Percentiles rank a stretch among this genome's conserved stretches.
Conservation (phyloP, 2,888 invertebrate species). For the Amphipoea lucens region DNA sequence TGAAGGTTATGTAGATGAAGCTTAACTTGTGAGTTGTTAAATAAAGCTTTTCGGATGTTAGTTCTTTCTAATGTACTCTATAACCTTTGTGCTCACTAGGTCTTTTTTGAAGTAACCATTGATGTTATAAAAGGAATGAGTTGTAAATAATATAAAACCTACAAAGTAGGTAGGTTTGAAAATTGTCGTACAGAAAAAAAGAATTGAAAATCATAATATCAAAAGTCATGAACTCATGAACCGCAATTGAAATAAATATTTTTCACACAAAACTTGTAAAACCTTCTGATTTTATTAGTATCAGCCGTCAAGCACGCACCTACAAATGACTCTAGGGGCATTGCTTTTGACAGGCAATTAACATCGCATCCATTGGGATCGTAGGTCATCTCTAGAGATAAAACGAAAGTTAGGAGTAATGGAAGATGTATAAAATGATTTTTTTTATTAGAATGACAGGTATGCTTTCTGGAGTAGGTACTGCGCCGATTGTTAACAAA, state of each 20-base stretch:
- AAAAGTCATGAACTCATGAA: neutral
- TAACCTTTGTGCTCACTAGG: too few species aligned
- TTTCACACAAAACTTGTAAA: slow-evolving; percentile 1
- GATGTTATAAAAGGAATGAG: neutral
- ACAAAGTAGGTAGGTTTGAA: neutral
- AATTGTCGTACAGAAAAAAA: neutral
- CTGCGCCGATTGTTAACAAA: neutral
- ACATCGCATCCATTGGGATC: slow-evolving; percentile 71
- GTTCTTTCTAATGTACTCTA: neutral
- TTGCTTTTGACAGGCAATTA: slow-evolving; percentile 77
- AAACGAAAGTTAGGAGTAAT: slow-evolving; percentile 50
- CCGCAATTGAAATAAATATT: neutral
- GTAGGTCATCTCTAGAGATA: slow-evolving; percentile 61
- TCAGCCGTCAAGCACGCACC: slow-evolving; percentile 47
- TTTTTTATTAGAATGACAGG: neutral
- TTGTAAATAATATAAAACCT: neutral
- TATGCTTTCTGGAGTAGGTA: neutral
- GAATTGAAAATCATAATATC: neutral
- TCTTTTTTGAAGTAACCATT: too few species aligned
- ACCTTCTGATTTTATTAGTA: slow-evolving; percentile 30
- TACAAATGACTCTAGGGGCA: slow-evolving; percentile 54
- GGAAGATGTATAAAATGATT: neutral
- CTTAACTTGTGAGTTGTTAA: neutral
- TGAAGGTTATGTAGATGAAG: neutral
- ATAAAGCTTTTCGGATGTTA: neutral